Base-by-base conservation (phyloP, 1,140 invertebrate species). In the Whitmania pigra region DNA sequence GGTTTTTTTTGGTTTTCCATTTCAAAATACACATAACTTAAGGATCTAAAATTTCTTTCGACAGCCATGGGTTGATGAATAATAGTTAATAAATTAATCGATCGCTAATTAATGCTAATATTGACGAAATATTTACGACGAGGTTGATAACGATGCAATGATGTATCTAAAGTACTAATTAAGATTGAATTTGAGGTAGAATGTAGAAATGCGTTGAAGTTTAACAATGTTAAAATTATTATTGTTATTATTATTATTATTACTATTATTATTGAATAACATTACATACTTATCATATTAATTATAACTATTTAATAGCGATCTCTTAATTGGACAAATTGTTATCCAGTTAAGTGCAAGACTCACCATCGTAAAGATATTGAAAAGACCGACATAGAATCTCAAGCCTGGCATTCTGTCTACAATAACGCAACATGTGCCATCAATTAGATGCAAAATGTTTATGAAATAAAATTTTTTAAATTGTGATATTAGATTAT, bases 241-340 rank as follows among this genome's bases (percentile, higher is more conserved):
- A 5, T n/a, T n/a, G n/a, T n/a, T 57, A 57, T 57, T 57, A 57
- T 3, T 57, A 57, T 3, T 57, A 57, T 57, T 57, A 57, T 57
- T 57, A 57, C 2, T 57, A 57, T 57, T n/a, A 25, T 57, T 57
- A 25, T 3, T n/a, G 25, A 57, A 25, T 57, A 25, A 57, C 20
- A 57, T 57, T 5, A 57, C 9, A n/a, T 25, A 57, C 9, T 57
- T 57, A 57, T n/a, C 2, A 57, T n/a, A 57, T 25, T n/a, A 57
- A 20, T 20, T n/a, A 57, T n/a, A 3, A 57, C 54, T 25, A n/a
- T 25, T 25, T 57, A n/a, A n/a, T 20, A 57, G 54, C 9, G 54
- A n/a, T 57, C 11, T 25, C 9, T 18, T 7, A 63, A 63, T 7
- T 2, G 18, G 22, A 63, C 57, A 63, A 63, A 11, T 6, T 36